Percentiles rank a stretch among this genome's conserved stretches.
Conservation (phyloP, 2,797 vertebrate species). For the Apogon hyalosoma region DNA sequence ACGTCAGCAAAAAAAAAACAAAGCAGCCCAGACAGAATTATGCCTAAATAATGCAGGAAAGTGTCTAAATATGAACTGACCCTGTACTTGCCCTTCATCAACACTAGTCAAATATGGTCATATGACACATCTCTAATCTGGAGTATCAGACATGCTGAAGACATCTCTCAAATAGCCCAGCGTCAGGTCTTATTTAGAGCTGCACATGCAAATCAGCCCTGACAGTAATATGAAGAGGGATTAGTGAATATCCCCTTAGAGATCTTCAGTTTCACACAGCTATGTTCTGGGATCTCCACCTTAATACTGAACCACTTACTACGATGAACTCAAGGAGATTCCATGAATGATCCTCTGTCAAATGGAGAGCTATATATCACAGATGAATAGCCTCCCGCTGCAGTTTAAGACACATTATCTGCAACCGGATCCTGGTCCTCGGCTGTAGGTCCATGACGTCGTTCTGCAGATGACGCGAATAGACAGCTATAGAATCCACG, state of each 20-base stretch:
- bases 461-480: not conserved
- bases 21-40: too few species aligned
- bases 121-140: not conserved
- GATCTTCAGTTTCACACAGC: conserved; percentile 51
- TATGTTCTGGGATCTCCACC: conserved; percentile 15
- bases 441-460: not conserved
- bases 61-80: too few species aligned
- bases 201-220: conserved; percentile 33
- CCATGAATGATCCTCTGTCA: conserved; percentile 22
- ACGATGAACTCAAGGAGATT: conserved; percentile 10
- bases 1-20: too few species aligned
- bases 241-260: conserved; percentile 17
- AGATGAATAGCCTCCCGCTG: conserved; percentile 19
- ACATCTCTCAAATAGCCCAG: conserved; percentile 5
- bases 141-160: conserved; percentile 5
- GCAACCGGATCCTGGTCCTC: conserved; percentile 20
- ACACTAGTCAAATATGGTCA: too few species aligned
- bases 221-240: conserved; percentile 37
- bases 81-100: too few species aligned
- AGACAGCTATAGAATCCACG: not conserved
- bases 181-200: conserved; percentile 26
- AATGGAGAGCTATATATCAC: conserved; percentile 4
- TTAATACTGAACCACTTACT: conserved; percentile 18
- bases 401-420: conserved; percentile 18
- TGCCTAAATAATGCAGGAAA: too few species aligned